Base-by-base conservation (phyloP, 2,888 invertebrate genomes). In the Drosophila setosimentum region DNA sequence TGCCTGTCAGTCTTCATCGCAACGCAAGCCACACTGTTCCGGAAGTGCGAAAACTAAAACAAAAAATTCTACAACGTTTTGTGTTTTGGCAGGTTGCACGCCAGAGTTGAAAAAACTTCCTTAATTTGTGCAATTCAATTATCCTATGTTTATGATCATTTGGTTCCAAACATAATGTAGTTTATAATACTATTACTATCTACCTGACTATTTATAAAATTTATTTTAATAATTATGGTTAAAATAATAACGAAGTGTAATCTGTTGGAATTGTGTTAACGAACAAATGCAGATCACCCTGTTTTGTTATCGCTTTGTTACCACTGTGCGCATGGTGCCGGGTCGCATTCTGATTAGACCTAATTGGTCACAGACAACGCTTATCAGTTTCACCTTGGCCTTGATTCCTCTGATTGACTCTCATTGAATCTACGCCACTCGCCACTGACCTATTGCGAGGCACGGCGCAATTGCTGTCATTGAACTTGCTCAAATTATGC, bases 311-410 rank as follows among this genome's bases (percentile, higher is more conserved):
- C 11, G 18, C 0, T 21, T 45, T 21, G 24, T 10, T 21, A 21
- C 66, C 80, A 84, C 77, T 73, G 80, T 89, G 71, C 68, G 11
- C 30, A 8, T 42, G 35, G 32, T 76, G 72, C 73, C 70, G 78
- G 71, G 80, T 80, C 76, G 82, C 82, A 78, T 66, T 89, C 53
- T 84, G 74, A 87, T 86, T 82, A 80, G 69, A 21, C 58, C 63
- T 77, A 87, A 87, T 73, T 82, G 88, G 54, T 8, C 62, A 55
- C 50, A 57, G 70, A 57, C 57, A 58, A 32, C 57, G 83, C 80
- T 82, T 86, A 87, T 87, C 81, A 89, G 74, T 80, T 83, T 87
- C 86, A 84, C 87, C 91, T 90, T 91, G 91, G 83, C 90, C 91
- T 91, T 91, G 90, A 91, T 84, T 78, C 67, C 68, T 68, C 71